Evolutionary conservation across 2,797 vertebrate genomes (phyloP).

Genomic region (Cryptoprocta ferox): DNA sequence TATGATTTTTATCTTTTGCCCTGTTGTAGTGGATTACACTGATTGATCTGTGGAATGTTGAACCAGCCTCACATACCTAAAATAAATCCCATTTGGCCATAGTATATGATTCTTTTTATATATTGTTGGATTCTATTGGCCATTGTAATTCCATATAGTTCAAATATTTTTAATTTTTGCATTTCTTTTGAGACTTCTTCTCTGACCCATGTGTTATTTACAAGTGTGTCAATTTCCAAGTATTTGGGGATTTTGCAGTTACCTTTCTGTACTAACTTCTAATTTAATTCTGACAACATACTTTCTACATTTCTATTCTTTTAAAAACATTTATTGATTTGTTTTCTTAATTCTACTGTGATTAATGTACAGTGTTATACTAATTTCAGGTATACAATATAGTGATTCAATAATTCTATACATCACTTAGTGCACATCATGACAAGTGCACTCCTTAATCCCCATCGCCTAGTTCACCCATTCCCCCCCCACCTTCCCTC

Average conservation of each 20-base stretch:
- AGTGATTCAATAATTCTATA: neutral
- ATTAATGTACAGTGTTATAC: neutral
- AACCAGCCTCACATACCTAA: neutral
- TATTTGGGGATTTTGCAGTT: neutral
- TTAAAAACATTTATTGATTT: neutral
- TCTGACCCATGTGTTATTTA: neutral
- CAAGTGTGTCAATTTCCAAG: neutral
- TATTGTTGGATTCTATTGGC: neutral
- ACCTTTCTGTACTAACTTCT: neutral
- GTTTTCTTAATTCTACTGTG: neutral
- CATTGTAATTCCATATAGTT: neutral
- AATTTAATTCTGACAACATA: neutral
- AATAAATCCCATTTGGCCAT: neutral
- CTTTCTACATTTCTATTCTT: neutral
- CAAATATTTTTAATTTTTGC: neutral
- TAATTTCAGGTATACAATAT: neutral
- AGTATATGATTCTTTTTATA: neutral
- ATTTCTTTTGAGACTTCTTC: neutral
- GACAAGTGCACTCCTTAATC: neutral
- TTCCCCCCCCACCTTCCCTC: neutral
- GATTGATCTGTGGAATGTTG: neutral
- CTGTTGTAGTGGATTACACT: neutral
- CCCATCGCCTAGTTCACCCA: neutral
- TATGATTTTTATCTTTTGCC: neutral
- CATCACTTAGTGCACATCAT: neutral